These are phyloP conservation scores for Latrodectus geometricus DNA, from an alignment of 1,140 invertebrate species.

Conservation along the genomic window DNA sequence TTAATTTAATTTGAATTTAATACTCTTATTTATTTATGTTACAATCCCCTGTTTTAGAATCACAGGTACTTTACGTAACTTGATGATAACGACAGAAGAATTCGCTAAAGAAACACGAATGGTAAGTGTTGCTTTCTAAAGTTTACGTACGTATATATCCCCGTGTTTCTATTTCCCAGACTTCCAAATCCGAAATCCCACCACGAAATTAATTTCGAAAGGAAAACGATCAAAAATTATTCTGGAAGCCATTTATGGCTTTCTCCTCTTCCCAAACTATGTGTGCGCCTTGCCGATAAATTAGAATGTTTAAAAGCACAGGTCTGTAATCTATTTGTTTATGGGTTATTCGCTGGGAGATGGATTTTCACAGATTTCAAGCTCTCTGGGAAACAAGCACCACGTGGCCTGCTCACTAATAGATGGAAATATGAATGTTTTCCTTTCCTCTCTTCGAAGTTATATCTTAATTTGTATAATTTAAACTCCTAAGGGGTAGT, in stretches of 20 bases:
- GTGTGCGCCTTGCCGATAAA: conserved; percentile 28
- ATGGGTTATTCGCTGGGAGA: conserved; percentile 36
- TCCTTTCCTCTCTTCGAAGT: not conserved
- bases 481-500: not conserved
- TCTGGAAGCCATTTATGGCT: conserved; percentile 45
- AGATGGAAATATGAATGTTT: conserved; percentile 41
- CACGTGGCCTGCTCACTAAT: not conserved
- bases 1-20: too few species aligned
- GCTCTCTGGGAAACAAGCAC: not conserved
- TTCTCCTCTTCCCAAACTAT: not conserved
- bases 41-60: too few species aligned
- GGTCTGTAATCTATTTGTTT: conserved; percentile 53
- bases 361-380: not conserved
- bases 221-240: conserved; percentile 56
- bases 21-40: too few species aligned
- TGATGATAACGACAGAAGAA: conserved; percentile 36
- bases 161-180: not conserved
- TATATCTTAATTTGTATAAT: conserved; percentile 23
- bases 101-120: conserved; percentile 22
- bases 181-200: conserved; percentile 1
- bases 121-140: not conserved
- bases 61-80: too few species aligned
- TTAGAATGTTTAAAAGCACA: conserved; percentile 56
- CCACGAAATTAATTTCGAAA: conserved; percentile 45
- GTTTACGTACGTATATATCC: not conserved